Evolutionary conservation across 1,140 invertebrate genomes (phyloP).

Genomic region (Cryptotermes secundus): DNA sequence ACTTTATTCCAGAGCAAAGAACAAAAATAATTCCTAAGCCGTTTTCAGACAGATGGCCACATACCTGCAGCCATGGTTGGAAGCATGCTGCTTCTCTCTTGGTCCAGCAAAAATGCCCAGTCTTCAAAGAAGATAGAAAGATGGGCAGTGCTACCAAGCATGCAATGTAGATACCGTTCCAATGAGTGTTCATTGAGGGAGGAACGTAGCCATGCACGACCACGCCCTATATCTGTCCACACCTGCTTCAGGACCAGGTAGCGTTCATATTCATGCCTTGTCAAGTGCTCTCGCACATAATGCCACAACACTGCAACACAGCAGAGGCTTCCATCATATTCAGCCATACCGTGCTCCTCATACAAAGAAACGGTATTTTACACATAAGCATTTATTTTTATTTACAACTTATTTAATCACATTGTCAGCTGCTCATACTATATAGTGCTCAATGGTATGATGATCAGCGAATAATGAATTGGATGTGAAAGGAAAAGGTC

Average conservation of each 20-base stretch:
- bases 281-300: slow-evolving; percentile 69
- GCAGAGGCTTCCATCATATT: no score
- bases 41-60: not conserved
- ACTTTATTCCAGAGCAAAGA: no score
- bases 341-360: no score
- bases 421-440: no score
- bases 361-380: no score
- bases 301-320: slow-evolving; percentile 57
- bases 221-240: slow-evolving; percentile 76
- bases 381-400: no score
- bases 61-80: slow-evolving; percentile 80
- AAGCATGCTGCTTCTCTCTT: slow-evolving; percentile 71
- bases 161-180: slow-evolving; percentile 77
- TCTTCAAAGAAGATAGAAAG: slow-evolving; percentile 78
- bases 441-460: no score
- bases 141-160: slow-evolving; percentile 64
- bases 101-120: slow-evolving; percentile 76
- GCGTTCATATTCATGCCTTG: slow-evolving; percentile 83
- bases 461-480: no score
- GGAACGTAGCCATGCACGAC: slow-evolving; percentile 83
- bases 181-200: slow-evolving; percentile 86
- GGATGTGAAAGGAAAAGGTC: no score
- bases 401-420: no score
- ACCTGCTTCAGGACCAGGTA: slow-evolving; percentile 79
- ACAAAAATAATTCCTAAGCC: no score